These are phyloP conservation scores for Lagorchestes hirsutus DNA, from an alignment of 2,797 vertebrate genomes.

Conservation along the genomic window DNA sequence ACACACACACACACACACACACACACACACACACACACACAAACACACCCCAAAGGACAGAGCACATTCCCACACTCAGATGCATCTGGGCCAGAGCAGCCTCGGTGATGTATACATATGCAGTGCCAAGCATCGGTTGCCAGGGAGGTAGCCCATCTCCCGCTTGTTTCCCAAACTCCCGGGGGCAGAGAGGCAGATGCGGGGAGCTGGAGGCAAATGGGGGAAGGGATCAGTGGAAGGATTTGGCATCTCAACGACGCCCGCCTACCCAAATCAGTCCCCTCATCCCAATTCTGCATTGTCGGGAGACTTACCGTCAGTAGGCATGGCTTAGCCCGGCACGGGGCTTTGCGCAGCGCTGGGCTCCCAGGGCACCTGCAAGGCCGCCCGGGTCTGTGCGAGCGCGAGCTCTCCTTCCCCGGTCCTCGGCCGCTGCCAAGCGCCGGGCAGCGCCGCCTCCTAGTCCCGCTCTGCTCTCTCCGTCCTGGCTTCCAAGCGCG, in stretches of 20 bases:
- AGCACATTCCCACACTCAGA: neutral
- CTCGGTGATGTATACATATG: neutral
- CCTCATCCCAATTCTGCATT: neutral
- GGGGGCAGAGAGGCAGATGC: neutral
- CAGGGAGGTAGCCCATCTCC: neutral
- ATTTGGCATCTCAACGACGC: neutral
- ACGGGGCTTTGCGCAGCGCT: constrained; percentile 47
- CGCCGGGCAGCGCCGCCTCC: constrained; percentile 69
- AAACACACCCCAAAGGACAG: neutral
- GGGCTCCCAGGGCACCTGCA: constrained; percentile 57
- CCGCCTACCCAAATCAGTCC: constrained; percentile 18
- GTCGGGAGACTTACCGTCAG: constrained; percentile 89
- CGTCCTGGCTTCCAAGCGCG: neutral
- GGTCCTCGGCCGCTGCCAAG: constrained; percentile 75
- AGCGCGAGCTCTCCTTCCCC: constrained; percentile 78
- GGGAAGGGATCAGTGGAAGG: neutral
- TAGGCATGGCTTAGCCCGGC: constrained; percentile 85
- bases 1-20: neutral
- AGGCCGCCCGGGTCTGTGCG: constrained; percentile 73
- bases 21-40: too few species aligned
- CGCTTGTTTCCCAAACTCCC: constrained; percentile 15
- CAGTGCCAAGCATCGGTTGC: neutral
- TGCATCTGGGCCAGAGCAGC: neutral
- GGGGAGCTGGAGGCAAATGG: neutral
- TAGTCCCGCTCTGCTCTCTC: constrained; percentile 2